Base-by-base conservation (phyloP, 2,113 vertebrate species). In the Hepsetus odoe region DNA sequence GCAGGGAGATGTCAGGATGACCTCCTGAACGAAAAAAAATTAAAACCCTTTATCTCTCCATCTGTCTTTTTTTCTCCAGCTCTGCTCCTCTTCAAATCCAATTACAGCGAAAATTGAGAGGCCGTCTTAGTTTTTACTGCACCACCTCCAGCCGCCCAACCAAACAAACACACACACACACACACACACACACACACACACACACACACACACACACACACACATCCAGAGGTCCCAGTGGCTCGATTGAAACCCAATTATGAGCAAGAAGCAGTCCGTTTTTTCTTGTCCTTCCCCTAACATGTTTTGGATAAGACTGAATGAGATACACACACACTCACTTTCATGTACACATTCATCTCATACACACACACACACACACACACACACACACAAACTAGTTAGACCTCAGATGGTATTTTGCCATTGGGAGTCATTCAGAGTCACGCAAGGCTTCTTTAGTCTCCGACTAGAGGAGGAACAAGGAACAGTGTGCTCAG, bases 1-100 rank as follows among this genome's bases (percentile, higher is more conserved):
- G n/a, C n/a, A 22, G 22, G 46, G 20, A 33, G 5, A 33, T 77
- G 75, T 78, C 80, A 82, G 61, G 53, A 55, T 69, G 75, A 12
- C 61, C 74, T 77, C 32, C 26, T 7, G 14, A 40, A 33, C 30
- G 61, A 51, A 68, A 24, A 61, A 49, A 20, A 20, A 49, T 49
- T 66, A 13, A 32, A 18, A 28, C 18, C 40, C 12, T 49, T 35
- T 20, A 18, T 2, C n/a, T 26, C 13, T 51, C 42, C 18, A 6
- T 64, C 11, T 24, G 2, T 10, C 58, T 62, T 28, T 5, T n/a
- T 35, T 20, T 18, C 3, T 20, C n/a, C 66, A n/a, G n/a, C 40
- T 18, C 24, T 56, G 14, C 12, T 24, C 10, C 22, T 66, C 33
- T 67, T 67, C 46, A 42, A 55, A 76, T 56, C 49, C 30, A 72